phyloP scores from a whole-genome alignment of 2,797 vertebrate genomes.

The Hydrolagus colliei region DNA sequence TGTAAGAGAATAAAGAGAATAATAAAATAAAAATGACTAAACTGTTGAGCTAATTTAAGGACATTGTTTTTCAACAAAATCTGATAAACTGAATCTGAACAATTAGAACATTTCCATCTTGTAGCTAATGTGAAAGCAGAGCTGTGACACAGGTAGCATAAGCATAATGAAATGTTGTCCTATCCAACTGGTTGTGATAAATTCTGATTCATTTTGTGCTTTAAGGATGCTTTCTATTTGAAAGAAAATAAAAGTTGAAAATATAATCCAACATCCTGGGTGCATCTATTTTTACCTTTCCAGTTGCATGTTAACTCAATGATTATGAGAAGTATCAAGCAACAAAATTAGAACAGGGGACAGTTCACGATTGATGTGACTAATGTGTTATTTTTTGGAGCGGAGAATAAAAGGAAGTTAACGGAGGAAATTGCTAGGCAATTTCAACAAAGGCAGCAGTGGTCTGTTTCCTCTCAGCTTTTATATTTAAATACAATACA shows the following conservation, averaged over 20 bases:
- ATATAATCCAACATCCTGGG: neutral
- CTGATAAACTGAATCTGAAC: neutral
- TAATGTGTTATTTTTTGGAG: neutral
- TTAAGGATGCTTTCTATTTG: neutral
- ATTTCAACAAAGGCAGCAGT: neutral
- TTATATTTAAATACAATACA: neutral
- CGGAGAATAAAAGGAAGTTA: neutral
- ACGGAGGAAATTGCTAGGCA: neutral
- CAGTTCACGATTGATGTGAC: neutral
- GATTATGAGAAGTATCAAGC: neutral
- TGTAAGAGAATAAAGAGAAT: neutral
- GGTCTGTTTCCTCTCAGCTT: neutral
- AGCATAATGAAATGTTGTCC: neutral
- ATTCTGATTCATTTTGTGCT: neutral
- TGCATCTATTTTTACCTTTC: neutral
- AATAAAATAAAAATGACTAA: neutral
- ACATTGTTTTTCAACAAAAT: neutral
- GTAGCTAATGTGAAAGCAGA: neutral
- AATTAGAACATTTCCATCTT: neutral
- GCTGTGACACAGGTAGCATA: neutral
- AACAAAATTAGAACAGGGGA: neutral
- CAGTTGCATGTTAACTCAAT: neutral
- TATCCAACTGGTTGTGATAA: neutral
- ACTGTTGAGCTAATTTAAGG: neutral
- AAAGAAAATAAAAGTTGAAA: too few species aligned